A percentile compares a stretch with the other conserved stretches of the same genome.
These are phyloP conservation scores for Crotalus tigris DNA, from an alignment of 2,113 vertebrate species.

Conservation along the genomic window DNA sequence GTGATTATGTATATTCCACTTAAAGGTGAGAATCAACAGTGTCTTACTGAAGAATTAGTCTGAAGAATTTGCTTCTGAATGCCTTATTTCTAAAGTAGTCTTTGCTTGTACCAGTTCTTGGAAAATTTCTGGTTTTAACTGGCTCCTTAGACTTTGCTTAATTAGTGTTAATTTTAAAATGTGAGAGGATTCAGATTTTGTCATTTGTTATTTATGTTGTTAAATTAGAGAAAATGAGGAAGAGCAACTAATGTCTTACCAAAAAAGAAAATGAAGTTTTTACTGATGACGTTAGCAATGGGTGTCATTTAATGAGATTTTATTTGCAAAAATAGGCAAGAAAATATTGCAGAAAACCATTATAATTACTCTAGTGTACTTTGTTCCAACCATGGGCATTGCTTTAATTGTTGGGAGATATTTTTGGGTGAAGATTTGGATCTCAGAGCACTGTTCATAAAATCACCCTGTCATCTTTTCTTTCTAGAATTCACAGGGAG, in stretches of 20 bases:
- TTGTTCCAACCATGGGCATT: background rate
- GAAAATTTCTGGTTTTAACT: background rate
- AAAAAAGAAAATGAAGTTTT: background rate
- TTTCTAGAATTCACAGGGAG: background rate
- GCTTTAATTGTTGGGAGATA: background rate
- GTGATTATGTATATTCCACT: background rate
- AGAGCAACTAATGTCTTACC: background rate
- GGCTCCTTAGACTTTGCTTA: background rate
- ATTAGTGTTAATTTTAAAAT: background rate
- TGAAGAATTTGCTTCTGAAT: background rate
- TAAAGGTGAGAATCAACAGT: background rate
- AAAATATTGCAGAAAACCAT: background rate
- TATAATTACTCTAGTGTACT: background rate
- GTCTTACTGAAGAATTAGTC: background rate
- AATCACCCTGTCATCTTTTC: background rate
- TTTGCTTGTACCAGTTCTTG: background rate
- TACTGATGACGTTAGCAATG: background rate
- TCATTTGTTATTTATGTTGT: constrained; percentile 4
- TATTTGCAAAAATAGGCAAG: background rate
- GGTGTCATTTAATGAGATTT: background rate
- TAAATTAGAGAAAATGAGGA: background rate
- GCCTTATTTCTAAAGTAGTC: background rate
- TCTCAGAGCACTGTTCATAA: background rate
- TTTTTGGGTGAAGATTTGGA: background rate
- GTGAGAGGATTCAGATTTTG: constrained; percentile 9